Percentiles rank a stretch among this genome's conserved stretches.
Conservation (phyloP, 2,113 vertebrate genomes). For the Vombatus ursinus region DNA sequence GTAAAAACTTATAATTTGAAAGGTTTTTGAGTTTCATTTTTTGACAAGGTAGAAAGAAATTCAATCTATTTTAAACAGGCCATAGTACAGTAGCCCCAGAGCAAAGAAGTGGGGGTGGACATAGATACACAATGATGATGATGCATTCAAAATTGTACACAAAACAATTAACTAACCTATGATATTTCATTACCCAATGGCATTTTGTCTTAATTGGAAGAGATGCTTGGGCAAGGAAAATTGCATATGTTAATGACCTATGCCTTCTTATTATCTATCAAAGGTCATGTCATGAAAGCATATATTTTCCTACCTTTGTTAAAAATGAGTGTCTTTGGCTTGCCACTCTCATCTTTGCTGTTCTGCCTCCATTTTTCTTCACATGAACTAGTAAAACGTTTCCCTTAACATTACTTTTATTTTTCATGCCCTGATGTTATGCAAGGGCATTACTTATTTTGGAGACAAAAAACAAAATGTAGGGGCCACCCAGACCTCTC, state of each 20-base stretch:
- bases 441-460: constrained; percentile 83
- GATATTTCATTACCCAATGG: neutral
- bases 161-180: neutral
- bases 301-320: neutral
- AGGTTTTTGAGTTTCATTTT: constrained; percentile 14
- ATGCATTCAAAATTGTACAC: neutral
- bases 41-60: neutral
- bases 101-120: neutral
- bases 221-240: neutral
- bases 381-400: constrained; percentile 75
- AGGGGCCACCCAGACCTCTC: constrained; percentile 82
- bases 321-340: constrained; percentile 59
- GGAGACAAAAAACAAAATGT: constrained; percentile 81
- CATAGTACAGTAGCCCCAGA: neutral
- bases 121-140: neutral
- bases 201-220: constrained; percentile 25
- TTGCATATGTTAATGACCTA: neutral
- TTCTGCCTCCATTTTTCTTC: constrained; percentile 73
- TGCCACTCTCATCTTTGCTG: constrained; percentile 58
- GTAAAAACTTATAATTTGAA: constrained; percentile 10
- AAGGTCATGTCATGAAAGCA: neutral
- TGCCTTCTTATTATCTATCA: constrained; percentile 23
- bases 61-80: neutral
- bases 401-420: constrained; percentile 83
- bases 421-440: constrained; percentile 77